phyloP scores from a whole-genome alignment of 2,797 vertebrate species.

The Notoglanidium macrostoma region DNA sequence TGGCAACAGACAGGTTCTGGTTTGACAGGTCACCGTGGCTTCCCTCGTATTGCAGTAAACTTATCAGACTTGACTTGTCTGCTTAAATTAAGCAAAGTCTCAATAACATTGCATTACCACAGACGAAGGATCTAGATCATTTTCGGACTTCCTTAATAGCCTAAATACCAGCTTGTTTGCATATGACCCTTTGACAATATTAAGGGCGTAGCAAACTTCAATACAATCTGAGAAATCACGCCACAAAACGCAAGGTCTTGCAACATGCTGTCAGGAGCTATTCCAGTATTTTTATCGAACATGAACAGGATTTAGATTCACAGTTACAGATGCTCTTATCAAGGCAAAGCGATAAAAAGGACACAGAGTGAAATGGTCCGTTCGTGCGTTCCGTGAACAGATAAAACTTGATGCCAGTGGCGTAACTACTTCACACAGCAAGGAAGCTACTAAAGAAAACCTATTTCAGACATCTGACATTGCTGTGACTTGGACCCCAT shows the following conservation, averaged over 20 bases:
- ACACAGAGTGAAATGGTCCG: not conserved
- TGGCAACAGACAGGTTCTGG: not conserved
- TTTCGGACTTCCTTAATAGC: not conserved
- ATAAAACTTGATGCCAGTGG: not conserved
- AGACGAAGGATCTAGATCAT: not conserved
- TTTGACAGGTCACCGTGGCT: not conserved
- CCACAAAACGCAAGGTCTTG: not conserved
- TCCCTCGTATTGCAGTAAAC: not conserved
- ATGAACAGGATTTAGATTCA: not conserved
- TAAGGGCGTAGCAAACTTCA: not conserved
- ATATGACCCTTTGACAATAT: not conserved
- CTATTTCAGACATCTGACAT: not conserved
- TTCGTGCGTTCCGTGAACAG: not conserved
- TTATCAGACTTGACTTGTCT: not conserved
- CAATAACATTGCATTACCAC: not conserved
- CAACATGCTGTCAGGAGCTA: not conserved
- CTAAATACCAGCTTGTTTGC: not conserved
- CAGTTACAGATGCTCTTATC: not conserved
- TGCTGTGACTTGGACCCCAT: not conserved
- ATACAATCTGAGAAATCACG: not conserved
- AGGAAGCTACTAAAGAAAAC: not conserved
- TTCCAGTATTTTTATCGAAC: not conserved
- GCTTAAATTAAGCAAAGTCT: not conserved
- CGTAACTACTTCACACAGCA: not conserved
- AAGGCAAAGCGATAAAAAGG: not conserved